Base-by-base conservation (phyloP, 2,888 invertebrate species). In the Drosophila atroscutellata region DNA sequence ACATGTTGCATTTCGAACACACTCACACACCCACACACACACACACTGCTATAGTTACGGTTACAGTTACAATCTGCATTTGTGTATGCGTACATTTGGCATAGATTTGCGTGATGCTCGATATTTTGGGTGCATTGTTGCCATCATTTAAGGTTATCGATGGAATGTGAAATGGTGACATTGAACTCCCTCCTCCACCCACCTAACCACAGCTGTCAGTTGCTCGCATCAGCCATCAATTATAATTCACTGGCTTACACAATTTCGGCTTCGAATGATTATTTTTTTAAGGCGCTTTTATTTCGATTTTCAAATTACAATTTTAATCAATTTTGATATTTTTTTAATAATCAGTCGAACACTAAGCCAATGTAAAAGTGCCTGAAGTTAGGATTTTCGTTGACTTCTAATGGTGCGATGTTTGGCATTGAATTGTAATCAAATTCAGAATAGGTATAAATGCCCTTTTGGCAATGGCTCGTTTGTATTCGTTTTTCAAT, bases 1-100 rank as follows among this genome's bases (percentile, higher is more conserved):
- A 91, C 91, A 92, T 91, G 91, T 91, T 91, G 91, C 92, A 89
- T 89, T 87, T 83, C 74, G 52, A 55, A 68, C 78, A 65, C 55
- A 65, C 65, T 64, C 62, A 72, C 62, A 59, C 47, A 63, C 56
- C 34, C 58, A 67, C 47, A 66, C 42, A 62, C 42, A 62, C 37
- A n/a, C 26, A 45, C 51, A 54, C 66, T 58, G 52, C 37, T 42
- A 58, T 47, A 52, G 54, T 51, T 37, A 58, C 47, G 50, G 51
- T 54, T 52, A 20, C 49, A 52, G 57, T 54, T 49, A 30, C 45
- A 34, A 39, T 26, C 32, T 61, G 68, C 60, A 56, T 69, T 15
- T 30, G 20, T 42, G 56, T 52, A 20, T 20, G 54, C 65, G 57
- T 57, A 30, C 55, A 52, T 80, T 85, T 83, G 86, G 80, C 77